A percentile compares a stretch with the other conserved stretches of the same genome.
Conservation (phyloP, 2,113 vertebrate species). For the Ursus arctos region DNA sequence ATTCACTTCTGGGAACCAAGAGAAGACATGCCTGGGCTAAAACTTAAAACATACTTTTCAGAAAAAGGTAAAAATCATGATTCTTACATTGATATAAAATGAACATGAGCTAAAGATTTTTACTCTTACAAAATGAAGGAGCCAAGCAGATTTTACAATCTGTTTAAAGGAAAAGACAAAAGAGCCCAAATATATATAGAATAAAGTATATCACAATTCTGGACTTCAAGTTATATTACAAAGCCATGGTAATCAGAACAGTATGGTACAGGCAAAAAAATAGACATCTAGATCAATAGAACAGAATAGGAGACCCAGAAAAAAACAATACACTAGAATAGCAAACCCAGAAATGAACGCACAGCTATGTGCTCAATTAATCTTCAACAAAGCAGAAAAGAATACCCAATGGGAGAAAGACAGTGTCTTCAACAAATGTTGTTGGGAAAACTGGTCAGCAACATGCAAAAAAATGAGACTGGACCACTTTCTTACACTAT, state of each 20-base stretch:
- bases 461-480: not conserved
- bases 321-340: not conserved
- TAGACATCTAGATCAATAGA: not conserved
- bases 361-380: not conserved
- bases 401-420: not conserved
- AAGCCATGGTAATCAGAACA: not conserved
- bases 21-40: not conserved
- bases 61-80: conserved; percentile 7
- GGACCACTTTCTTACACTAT: not conserved
- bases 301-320: too few relatives aligned
- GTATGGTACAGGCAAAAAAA: not conserved
- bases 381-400: not conserved
- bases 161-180: conserved; percentile 9
- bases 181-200: not conserved
- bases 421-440: not conserved
- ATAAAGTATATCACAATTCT: not conserved
- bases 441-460: not conserved
- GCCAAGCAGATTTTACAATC: not conserved
- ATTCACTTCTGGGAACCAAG: not conserved
- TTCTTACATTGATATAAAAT: not conserved
- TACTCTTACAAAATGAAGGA: not conserved
- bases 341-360: not conserved
- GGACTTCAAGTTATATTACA: not conserved
- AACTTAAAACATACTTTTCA: conserved; percentile 25
- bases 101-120: not conserved